These are phyloP conservation scores for Brachyptera risi DNA, from an alignment of 2,888 invertebrate species.

Conservation along the genomic window DNA sequence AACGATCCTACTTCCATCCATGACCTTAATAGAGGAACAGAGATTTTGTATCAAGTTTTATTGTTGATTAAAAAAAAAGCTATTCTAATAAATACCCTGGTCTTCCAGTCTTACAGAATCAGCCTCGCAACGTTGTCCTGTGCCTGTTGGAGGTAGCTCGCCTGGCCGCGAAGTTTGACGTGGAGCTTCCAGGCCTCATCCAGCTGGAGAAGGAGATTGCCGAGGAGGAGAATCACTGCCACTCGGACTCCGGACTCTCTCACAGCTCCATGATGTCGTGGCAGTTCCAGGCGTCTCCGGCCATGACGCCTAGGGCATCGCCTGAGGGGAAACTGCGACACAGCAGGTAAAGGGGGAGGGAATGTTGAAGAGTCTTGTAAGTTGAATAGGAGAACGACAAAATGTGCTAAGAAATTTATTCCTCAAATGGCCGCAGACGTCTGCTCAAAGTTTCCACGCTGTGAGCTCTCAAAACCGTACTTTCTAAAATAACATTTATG, in stretches of 20 bases:
- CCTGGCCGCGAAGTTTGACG: slow-evolving; percentile 68
- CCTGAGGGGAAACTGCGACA: slow-evolving; percentile 49
- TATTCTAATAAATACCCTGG: too few species aligned
- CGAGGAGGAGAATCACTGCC: slow-evolving; percentile 49
- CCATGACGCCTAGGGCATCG: slow-evolving; percentile 44
- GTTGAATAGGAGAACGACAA: too few species aligned
- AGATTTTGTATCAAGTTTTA: too few species aligned
- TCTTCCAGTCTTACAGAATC: slow-evolving; percentile 69
- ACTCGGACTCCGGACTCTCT: slow-evolving; percentile 57
- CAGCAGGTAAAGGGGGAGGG: slow-evolving; percentile 48
- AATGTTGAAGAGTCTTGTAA: too few species aligned
- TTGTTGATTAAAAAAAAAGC: too few species aligned
- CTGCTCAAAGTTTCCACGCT: too few species aligned
- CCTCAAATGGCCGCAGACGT: too few species aligned
- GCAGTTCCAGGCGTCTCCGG: slow-evolving; percentile 59
- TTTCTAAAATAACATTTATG: too few species aligned
- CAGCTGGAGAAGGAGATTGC: slow-evolving; percentile 83
- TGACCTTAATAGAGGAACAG: too few species aligned
- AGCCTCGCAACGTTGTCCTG: slow-evolving; percentile 77
- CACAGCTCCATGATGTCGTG: slow-evolving; percentile 57
- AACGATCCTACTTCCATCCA: too few species aligned
- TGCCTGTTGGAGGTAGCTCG: slow-evolving; percentile 83
- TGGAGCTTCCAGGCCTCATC: slow-evolving; percentile 79
- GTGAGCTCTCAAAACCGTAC: too few species aligned
- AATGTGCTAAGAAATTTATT: too few species aligned